phyloP scores from a whole-genome alignment of 2,113 vertebrate species.

The Martes martes region DNA sequence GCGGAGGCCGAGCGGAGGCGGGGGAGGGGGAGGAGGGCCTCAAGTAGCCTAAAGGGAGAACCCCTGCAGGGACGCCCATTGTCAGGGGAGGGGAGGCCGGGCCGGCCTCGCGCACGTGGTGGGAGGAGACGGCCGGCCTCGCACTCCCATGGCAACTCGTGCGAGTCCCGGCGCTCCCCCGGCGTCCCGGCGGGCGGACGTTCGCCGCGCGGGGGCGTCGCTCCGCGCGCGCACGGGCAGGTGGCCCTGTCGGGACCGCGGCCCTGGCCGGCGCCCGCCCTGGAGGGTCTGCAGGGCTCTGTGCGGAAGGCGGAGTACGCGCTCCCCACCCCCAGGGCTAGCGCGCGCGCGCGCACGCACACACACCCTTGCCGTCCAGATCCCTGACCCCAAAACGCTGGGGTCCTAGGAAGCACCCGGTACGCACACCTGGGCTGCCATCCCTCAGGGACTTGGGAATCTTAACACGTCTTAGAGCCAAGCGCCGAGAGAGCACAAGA shows the following conservation, averaged over 20 bases:
- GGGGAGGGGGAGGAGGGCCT: neutral
- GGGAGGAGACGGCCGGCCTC: neutral
- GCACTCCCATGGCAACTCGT: neutral
- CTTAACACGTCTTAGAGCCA: neutral
- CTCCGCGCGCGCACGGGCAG: neutral
- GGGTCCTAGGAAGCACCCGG: neutral
- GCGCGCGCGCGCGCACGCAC: neutral
- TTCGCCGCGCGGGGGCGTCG: neutral
- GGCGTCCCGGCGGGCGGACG: neutral
- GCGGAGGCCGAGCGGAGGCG: neutral
- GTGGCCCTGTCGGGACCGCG: neutral
- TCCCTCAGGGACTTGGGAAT: neutral
- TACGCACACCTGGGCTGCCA: neutral
- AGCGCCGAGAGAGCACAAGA: neutral
- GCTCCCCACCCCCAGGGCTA: neutral
- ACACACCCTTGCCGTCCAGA: neutral
- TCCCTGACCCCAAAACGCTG: neutral
- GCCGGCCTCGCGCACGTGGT: neutral
- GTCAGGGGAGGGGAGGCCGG: neutral
- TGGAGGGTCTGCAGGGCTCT: neutral
- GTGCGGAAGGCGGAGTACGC: neutral
- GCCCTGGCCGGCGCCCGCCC: neutral
- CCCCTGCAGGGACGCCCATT: constrained; percentile 1
- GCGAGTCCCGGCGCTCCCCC: neutral
- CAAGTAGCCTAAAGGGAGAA: neutral